These are phyloP conservation scores for Oncopodura yosiiana DNA, from an alignment of 1,140 invertebrate species.

Conservation along the genomic window DNA sequence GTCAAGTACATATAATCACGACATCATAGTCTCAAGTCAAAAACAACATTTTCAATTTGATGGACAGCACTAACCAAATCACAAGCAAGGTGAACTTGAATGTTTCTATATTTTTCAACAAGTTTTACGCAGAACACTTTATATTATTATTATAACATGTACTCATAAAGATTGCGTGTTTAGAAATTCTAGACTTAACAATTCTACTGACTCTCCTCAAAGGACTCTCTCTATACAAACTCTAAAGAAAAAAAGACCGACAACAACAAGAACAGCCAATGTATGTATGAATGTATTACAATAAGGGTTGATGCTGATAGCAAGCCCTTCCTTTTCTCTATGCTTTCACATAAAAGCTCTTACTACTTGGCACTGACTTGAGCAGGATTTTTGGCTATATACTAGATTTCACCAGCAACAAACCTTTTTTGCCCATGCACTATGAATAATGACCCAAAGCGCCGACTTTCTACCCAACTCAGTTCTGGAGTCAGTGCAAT, in stretches of 20 bases:
- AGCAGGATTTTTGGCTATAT: conserved; percentile 8
- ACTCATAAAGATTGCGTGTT: too few relatives aligned
- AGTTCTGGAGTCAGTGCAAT: conserved; percentile 34
- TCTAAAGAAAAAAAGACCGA: background rate
- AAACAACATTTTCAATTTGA: too few relatives aligned
- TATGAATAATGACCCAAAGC: conserved; percentile 34
- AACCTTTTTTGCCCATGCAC: conserved; percentile 20
- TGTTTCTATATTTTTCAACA: too few relatives aligned
- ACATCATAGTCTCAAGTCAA: too few relatives aligned
- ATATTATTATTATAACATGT: too few relatives aligned
- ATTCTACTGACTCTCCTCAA: too few relatives aligned
- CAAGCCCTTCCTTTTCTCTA: background rate
- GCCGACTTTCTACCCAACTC: conserved; percentile 33
- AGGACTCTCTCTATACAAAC: background rate
- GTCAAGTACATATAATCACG: too few relatives aligned
- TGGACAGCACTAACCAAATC: too few relatives aligned
- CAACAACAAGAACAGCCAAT: background rate
- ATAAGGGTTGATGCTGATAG: background rate
- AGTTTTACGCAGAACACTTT: too few relatives aligned
- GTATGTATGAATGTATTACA: conserved; percentile 3
- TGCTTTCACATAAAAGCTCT: too few relatives aligned
- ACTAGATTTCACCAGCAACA: background rate
- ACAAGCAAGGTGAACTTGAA: too few relatives aligned
- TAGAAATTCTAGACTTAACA: too few relatives aligned
- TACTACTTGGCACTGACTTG: conserved; percentile 6